Evolutionary conservation across 1,140 invertebrate species (phyloP), one percentile per base, ranked within the genome.

Genomic region (Chymomyza costata): DNA sequence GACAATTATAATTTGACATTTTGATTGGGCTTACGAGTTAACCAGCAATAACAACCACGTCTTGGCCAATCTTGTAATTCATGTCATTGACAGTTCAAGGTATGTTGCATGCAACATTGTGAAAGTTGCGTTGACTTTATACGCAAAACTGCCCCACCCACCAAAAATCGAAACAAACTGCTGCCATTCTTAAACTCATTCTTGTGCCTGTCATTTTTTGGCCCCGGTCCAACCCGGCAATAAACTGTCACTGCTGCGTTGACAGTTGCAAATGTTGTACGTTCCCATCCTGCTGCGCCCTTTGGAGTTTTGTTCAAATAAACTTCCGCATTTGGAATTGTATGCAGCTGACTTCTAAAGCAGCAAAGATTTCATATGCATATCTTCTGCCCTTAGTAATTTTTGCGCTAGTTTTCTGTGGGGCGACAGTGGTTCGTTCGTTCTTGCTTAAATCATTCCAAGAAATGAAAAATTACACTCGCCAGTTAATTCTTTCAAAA

Each of bases 1-100:
- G 73, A 78, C 73, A 78, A 78, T 78, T 78, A 78, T 78, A 80
- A 80, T 78, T 78, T 78, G 71, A 78, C 71, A 73, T 78, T 78
- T 80, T 78, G 71, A 78, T 78, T 78, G 71, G 73, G 71, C 73
- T 63, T n/a, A 41, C 51, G 48, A n/a, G n/a, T n/a, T n/a, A n/a
- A n/a, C n/a, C n/a, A n/a, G n/a, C n/a, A n/a, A n/a, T n/a, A n/a
- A n/a, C n/a, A n/a, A n/a, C n/a, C n/a, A n/a, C n/a, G n/a, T n/a
- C n/a, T n/a, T n/a, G n/a, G n/a, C n/a, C n/a, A n/a, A n/a, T n/a
- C n/a, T 50, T 69, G 70, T 55, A 78, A 78, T 71, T 54, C 71
- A 78, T 78, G 71, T 71, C 71, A 76, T 76, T 71, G 71, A 78
- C 71, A 78, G 71, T n/a, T n/a, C n/a, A n/a, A n/a, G n/a, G n/a